Base-by-base conservation (phyloP, 2,797 vertebrate species). In the Moxostoma hubbsi region DNA sequence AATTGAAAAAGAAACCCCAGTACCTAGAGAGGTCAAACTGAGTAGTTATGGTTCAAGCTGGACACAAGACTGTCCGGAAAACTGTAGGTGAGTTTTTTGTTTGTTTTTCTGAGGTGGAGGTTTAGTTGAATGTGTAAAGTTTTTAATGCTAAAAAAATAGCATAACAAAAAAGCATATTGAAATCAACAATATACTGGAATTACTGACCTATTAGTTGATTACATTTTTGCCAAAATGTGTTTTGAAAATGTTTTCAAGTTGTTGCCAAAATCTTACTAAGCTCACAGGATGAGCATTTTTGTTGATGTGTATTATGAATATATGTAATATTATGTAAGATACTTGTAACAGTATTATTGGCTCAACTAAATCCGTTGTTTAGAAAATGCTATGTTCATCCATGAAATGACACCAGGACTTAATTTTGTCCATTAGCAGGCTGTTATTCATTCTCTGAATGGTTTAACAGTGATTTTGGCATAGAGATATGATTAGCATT, bases 31-130 rank as follows among this genome's bases (percentile, higher is more conserved):
- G 18, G 47, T 83, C 69, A 67, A 68, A 66, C 53, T 62, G 45
- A 63, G 58, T 81, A 77, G 59, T 76, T 65, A 83, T 85, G 84
- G 67, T n/a, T 83, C 75, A 65, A 61, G 15, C 66, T 66, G 83
- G 75, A 76, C 57, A 61, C 11, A 79, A 74, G n/a, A 77, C 36
- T 36, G 36, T 36, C 36, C 78, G 59, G 49, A 77, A 72, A 79
- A 76, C 79, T 76, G 69, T 53, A 77, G 84, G 84, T 85, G 54
- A 83, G 82, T 80, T 62, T 36, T 36, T 36, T 2, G 3, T 36
- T 36, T 36, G 3, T 4, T 36, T 36, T 43, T 62, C 51, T 55
- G 2, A 24, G 24, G 24, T 24, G 24, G 8, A 15, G 7, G 12
- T 16, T 59, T 12, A 9, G 0, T 51, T 53, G 24, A 36, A 70